Evolutionary conservation across 1,140 invertebrate species (phyloP).

Genomic region (Lordiphosa collinella): DNA sequence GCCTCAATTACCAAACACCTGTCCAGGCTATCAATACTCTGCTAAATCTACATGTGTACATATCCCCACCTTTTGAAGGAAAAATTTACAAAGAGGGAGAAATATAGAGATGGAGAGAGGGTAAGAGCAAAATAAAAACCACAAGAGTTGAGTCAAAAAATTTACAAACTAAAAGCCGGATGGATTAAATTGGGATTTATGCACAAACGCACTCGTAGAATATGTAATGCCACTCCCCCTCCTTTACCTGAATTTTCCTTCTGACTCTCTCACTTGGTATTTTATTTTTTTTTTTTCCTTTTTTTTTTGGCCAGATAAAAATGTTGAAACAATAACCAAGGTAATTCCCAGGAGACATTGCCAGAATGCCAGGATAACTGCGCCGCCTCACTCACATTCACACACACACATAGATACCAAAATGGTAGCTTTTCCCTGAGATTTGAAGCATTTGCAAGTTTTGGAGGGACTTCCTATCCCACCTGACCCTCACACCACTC

Average conservation of each 20-base stretch:
- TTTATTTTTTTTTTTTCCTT: constrained; percentile 1
- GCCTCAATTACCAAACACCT: too few species aligned
- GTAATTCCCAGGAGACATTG: constrained; percentile 58
- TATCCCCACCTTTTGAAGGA: neutral
- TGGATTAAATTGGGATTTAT: constrained; percentile 69
- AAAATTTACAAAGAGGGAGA: neutral
- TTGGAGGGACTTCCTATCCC: neutral
- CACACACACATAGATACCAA: neutral
- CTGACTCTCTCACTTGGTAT: neutral
- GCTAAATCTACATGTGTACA: neutral
- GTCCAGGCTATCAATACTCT: too few species aligned
- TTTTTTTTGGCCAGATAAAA: constrained; percentile 49
- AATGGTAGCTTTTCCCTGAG: constrained; percentile 28
- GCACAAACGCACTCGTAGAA: constrained; percentile 61
- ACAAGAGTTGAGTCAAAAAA: constrained; percentile 24
- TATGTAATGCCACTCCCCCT: constrained; percentile 16
- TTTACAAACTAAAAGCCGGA: constrained; percentile 63
- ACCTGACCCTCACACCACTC: neutral
- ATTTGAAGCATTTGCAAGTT: constrained; percentile 50
- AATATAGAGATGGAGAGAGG: constrained; percentile 13
- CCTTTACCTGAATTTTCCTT: neutral
- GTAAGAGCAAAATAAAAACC: constrained; percentile 21
- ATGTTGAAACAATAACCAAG: constrained; percentile 71
- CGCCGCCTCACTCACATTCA: constrained; percentile 10
- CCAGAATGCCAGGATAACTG: constrained; percentile 43